These are phyloP conservation scores for Pollenia griseotomentosa DNA, from an alignment of 2,888 invertebrate genomes.

Conservation along the genomic window DNA sequence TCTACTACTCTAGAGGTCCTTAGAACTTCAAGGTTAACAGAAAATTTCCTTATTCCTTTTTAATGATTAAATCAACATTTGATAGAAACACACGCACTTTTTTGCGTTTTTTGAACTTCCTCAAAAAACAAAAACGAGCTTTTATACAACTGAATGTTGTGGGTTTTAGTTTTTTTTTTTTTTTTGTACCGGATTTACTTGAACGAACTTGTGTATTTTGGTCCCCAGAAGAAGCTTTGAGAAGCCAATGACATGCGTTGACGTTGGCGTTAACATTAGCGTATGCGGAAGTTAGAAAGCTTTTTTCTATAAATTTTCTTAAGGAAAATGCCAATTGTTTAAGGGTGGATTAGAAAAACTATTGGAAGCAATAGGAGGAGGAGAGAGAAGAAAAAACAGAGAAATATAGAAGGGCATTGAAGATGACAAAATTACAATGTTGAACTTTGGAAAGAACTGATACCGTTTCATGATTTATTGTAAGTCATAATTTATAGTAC, in stretches of 20 bases:
- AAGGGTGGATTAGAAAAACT: constrained; percentile 18
- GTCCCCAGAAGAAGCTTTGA: constrained; percentile 21
- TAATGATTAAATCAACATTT: constrained; percentile 19
- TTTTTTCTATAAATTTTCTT: neutral
- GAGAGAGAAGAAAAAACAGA: neutral
- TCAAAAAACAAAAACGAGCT: neutral
- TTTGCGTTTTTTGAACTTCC: constrained; percentile 50
- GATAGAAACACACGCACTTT: constrained; percentile 2
- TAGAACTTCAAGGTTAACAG: constrained; percentile 64
- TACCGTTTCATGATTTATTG: constrained; percentile 43
- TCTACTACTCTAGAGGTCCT: constrained; percentile 34
- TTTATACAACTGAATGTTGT: neutral
- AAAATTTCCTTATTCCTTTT: constrained; percentile 44
- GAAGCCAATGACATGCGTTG: constrained; percentile 71
- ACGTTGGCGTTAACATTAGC: constrained; percentile 28
- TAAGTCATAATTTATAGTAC: constrained; percentile 19
- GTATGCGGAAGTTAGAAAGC: constrained; percentile 51
- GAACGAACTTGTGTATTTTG: neutral
- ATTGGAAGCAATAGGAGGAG: neutral
- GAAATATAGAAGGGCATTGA: neutral
- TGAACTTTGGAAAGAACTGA: neutral
- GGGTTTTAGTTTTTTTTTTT: neutral
- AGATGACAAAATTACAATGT: constrained; percentile 31
- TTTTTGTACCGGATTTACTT: neutral
- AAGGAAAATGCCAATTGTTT: neutral